Conservation (phyloP, 2,113 vertebrate species). For the Mohoua ochrocephala region DNA sequence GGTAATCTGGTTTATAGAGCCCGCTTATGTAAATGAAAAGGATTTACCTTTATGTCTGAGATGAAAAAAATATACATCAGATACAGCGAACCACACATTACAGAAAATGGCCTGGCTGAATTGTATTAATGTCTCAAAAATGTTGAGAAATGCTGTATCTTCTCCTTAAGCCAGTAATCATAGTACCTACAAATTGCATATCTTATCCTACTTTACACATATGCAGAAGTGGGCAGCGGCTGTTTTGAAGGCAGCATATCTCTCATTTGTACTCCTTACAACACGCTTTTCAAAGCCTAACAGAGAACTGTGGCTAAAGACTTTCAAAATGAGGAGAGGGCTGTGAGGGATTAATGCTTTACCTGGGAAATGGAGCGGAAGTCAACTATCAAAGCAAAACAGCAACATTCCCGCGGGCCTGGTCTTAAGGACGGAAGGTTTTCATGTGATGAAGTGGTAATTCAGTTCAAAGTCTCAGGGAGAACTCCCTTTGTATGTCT, state of each 20-base stretch:
- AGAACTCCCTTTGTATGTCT: neutral
- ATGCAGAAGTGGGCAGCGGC: constrained; percentile 17
- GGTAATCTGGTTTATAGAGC: constrained; percentile 60
- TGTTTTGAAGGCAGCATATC: constrained; percentile 37
- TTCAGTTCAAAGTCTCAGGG: constrained; percentile 42
- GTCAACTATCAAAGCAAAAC: constrained; percentile 52
- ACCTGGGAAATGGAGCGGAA: constrained; percentile 52
- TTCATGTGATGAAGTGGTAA: constrained; percentile 54
- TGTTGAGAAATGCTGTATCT: constrained; percentile 40
- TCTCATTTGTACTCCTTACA: constrained; percentile 49
- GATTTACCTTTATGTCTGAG: constrained; percentile 66
- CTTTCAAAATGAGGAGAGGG: constrained; percentile 18
- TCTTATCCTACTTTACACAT: constrained; percentile 52
- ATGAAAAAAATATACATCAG: constrained; percentile 66
- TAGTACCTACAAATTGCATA: constrained; percentile 55
- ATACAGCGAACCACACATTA: constrained; percentile 42
- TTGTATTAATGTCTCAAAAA: constrained; percentile 55
- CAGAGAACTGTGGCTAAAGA: constrained; percentile 13
- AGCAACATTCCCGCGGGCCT: neutral
- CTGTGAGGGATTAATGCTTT: constrained; percentile 37
- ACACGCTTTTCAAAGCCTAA: constrained; percentile 24
- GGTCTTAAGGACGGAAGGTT: neutral
- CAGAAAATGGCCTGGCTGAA: constrained; percentile 51
- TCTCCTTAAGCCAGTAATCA: constrained; percentile 59
- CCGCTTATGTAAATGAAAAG: constrained; percentile 55